Evolutionary conservation across 1,140 invertebrate species (phyloP).

Genomic region (Drosophila grimshawi): DNA sequence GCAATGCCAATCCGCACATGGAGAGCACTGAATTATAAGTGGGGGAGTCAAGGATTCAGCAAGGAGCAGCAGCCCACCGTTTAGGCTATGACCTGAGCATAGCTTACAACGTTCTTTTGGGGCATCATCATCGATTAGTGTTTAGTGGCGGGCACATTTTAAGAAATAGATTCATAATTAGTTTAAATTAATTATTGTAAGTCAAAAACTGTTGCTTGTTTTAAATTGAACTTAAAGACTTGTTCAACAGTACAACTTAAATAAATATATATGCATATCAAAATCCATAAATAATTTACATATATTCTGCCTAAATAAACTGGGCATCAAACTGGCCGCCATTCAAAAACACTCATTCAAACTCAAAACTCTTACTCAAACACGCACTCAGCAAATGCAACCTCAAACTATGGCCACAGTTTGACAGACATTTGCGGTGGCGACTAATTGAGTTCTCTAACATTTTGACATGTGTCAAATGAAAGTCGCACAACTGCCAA

Average conservation of each 20-base stretch:
- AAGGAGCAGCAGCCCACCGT: neutral
- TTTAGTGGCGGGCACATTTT: conserved; percentile 52
- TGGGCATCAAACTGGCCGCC: neutral
- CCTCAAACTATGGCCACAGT: conserved; percentile 12
- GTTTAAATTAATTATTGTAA: conserved; percentile 2
- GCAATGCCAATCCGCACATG: conserved; percentile 71
- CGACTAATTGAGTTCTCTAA: conserved; percentile 73
- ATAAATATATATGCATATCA: neutral
- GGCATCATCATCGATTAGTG: neutral
- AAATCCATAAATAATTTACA: neutral
- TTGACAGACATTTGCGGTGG: conserved; percentile 53
- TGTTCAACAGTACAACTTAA: neutral
- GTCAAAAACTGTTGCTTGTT: neutral
- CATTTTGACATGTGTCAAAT: conserved; percentile 76
- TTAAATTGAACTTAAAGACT: neutral
- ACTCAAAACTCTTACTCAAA: neutral
- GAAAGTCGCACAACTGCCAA: conserved; percentile 61
- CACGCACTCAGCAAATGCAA: conserved; percentile 25
- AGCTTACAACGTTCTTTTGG: neutral
- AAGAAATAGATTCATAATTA: conserved; percentile 10
- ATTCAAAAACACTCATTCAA: conserved; percentile 7
- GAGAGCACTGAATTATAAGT: conserved; percentile 63
- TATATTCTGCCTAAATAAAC: conserved; percentile 4
- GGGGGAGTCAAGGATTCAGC: neutral
- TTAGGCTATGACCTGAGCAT: conserved; percentile 24